Percentiles rank a stretch among this genome's conserved stretches.
phyloP scores from a whole-genome alignment of 2,113 vertebrate genomes.

The Parotia lawesii region DNA sequence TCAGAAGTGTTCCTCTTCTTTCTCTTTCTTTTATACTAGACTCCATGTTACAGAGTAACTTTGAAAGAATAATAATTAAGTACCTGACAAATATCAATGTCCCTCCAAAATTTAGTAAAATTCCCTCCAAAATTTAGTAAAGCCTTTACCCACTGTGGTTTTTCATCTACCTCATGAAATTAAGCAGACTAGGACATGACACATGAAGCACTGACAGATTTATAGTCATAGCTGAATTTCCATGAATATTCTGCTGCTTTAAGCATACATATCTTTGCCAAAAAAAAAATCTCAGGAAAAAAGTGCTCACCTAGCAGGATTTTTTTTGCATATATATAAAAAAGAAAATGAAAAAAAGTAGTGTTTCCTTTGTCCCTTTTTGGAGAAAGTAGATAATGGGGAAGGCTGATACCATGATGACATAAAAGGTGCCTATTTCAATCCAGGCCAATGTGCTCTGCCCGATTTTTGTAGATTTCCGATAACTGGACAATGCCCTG shows the following conservation, averaged over 20 bases:
- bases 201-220: neutral
- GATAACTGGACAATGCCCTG: neutral
- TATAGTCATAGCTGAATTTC: neutral
- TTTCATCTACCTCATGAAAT: constrained; percentile 4
- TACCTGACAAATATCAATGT: neutral
- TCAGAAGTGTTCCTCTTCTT: neutral
- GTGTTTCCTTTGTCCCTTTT: neutral
- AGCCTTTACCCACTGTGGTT: neutral
- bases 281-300: neutral
- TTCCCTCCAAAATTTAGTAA: neutral
- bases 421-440: neutral
- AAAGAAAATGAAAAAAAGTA: neutral
- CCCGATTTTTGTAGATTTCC: neutral
- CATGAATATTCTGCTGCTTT: neutral
- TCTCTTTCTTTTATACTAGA: neutral
- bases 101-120: neutral
- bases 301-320: neutral
- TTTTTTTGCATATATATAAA: neutral
- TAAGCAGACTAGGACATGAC: neutral
- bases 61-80: neutral
- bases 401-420: neutral
- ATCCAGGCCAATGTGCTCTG: neutral
- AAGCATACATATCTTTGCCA: neutral
- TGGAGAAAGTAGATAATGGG: neutral
- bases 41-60: neutral